Evolutionary conservation across 2,888 invertebrate genomes (phyloP), one percentile per base, ranked within the genome.

Genomic region (Trilocha varians): DNA sequence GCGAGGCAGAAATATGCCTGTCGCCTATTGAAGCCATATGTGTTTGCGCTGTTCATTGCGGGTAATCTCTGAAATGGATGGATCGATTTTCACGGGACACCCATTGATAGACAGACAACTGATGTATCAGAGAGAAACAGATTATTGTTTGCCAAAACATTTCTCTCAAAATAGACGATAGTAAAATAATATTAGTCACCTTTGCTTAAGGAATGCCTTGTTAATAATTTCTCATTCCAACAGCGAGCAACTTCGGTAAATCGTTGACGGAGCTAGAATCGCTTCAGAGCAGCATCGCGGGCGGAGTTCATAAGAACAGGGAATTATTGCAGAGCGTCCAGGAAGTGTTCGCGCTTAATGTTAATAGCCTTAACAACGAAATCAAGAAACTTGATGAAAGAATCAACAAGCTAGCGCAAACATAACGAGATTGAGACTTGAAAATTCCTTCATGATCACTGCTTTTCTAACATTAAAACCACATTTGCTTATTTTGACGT

Each of bases 171-270:
- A n/a, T n/a, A n/a, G n/a, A n/a, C n/a, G n/a, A n/a, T n/a, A n/a
- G n/a, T n/a, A n/a, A n/a, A n/a, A n/a, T n/a, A n/a, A n/a, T n/a
- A n/a, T n/a, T n/a, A 18, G 18, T 18, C 18, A 8, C 18, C 18
- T 18, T 5, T 18, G 18, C 18, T 5, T 5, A 3, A 25, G 11
- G n/a, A n/a, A n/a, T n/a, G n/a, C n/a, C n/a, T n/a, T n/a, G 36
- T 35, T 36, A 34, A 39, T 35, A 42, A 34, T 32, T 3, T 38
- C 34, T 34, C 41, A 17, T 40, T 35, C 48, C 49, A 53, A 34
- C 78, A 96, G 97, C 96, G 44, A 91, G 93, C 52, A 94, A 96
- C 72, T 96, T 96, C 65, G 91, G 92, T 39, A 94, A 93, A 75
- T 93, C 95, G 0, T 79, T 97, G 38, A 90, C 91, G 0, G 95